Conservation (phyloP, 1,140 invertebrate species). For the Orussus abietinus region DNA sequence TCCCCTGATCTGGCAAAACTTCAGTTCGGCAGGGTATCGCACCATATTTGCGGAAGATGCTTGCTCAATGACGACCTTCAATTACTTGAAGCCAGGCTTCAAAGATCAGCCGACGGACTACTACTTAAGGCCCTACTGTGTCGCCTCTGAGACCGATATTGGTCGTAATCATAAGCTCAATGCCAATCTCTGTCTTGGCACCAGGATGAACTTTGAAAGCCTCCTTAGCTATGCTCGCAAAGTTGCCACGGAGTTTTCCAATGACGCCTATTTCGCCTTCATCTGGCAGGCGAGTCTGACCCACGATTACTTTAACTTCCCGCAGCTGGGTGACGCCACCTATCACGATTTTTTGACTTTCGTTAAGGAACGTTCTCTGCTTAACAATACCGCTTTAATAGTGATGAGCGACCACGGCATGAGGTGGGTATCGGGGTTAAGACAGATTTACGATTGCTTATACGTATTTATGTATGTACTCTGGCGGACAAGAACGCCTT, state of each 20-base stretch:
- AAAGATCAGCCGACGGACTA: conserved; percentile 57
- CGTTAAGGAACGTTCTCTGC: conserved; percentile 25
- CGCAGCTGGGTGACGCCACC: conserved; percentile 44
- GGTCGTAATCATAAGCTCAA: conserved; percentile 53
- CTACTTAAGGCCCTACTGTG: conserved; percentile 55
- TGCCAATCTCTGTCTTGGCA: conserved; percentile 55
- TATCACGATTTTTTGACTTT: conserved; percentile 39
- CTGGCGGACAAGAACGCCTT: too few species aligned
- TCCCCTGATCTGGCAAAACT: conserved; percentile 59
- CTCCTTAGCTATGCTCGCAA: conserved; percentile 47
- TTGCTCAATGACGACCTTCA: conserved; percentile 56
- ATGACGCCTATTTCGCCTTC: conserved; percentile 50
- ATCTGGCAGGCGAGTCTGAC: conserved; percentile 54
- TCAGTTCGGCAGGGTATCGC: conserved; percentile 50
- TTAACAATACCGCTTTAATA: conserved; percentile 58
- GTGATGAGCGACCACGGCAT: conserved; percentile 73
- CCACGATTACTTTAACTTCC: conserved; percentile 53
- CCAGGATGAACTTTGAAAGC: conserved; percentile 45
- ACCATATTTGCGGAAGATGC: conserved; percentile 60
- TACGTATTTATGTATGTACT: too few species aligned
- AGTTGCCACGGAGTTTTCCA: conserved; percentile 53
- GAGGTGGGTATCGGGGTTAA: conserved; percentile 26
- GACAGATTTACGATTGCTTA: too few species aligned
- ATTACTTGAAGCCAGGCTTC: conserved; percentile 58
- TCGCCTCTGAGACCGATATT: conserved; percentile 45